A percentile compares a stretch with the other conserved stretches of the same genome.
phyloP scores from a whole-genome alignment of 2,113 vertebrate species.

The Forbesichthys papilliferus region DNA sequence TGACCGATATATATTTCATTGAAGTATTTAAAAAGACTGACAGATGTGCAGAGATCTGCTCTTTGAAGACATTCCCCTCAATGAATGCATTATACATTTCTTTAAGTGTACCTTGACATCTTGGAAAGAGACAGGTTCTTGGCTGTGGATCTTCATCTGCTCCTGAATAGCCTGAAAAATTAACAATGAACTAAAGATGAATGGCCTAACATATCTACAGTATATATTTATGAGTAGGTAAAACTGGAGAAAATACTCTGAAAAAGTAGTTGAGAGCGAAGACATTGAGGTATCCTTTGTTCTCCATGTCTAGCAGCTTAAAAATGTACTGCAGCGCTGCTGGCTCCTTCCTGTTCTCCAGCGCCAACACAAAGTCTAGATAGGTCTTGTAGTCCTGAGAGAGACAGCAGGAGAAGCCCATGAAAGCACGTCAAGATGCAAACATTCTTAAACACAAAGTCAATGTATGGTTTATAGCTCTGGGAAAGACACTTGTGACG shows the following conservation, averaged over 20 bases:
- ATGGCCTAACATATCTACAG: not conserved
- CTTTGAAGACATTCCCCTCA: not conserved
- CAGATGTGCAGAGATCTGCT: not conserved
- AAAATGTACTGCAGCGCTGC: slow-evolving; percentile 97
- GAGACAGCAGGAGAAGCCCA: slow-evolving; percentile 42
- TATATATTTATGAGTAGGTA: not conserved
- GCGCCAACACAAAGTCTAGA: slow-evolving; percentile 94
- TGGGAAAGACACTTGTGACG: no score
- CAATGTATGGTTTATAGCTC: no score
- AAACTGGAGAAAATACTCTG: slow-evolving; percentile 77
- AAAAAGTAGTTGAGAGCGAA: slow-evolving; percentile 99
- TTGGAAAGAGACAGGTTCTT: slow-evolving; percentile 95
- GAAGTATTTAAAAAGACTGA: not conserved
- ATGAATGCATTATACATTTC: not conserved
- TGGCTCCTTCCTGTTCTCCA: slow-evolving; percentile 98
- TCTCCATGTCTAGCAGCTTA: slow-evolving; percentile 97
- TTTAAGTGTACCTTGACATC: slow-evolving; percentile 87
- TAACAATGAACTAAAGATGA: not conserved
- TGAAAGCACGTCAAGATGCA: no score
- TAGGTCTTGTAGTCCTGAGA: slow-evolving; percentile 97
- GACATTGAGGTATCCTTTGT: slow-evolving; percentile 93
- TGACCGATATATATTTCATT: not conserved
- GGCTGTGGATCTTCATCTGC: slow-evolving; percentile 96
- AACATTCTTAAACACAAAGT: not conserved
- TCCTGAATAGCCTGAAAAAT: slow-evolving; percentile 91